These are phyloP conservation scores for Lumbricus terrestris DNA, from an alignment of 2,888 invertebrate species.

Conservation along the genomic window DNA sequence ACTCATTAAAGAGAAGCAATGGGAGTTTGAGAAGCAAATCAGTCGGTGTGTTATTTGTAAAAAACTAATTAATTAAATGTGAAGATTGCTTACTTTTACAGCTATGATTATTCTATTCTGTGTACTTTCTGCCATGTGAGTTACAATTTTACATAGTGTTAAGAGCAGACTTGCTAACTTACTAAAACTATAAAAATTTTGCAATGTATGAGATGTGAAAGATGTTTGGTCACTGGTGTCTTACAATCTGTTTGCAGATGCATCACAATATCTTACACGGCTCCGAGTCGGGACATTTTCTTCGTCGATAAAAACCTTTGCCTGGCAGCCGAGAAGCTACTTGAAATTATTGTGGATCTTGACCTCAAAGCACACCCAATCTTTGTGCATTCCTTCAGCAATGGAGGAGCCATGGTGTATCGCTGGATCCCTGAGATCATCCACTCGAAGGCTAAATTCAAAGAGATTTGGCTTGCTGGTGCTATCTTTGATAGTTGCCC, in stretches of 20 bases:
- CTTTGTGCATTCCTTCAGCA: slow-evolving; percentile 75
- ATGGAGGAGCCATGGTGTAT: slow-evolving; percentile 74
- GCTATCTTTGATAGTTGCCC: background rate
- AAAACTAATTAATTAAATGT: too few species aligned
- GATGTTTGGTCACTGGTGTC: background rate
- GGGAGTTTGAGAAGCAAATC: too few species aligned
- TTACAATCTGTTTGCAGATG: slow-evolving; percentile 63
- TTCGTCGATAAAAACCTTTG: slow-evolving; percentile 68
- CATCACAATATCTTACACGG: slow-evolving; percentile 72
- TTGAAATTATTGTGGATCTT: slow-evolving; percentile 69
- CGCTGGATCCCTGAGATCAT: slow-evolving; percentile 49
- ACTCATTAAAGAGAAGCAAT: too few species aligned
- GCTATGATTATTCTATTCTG: too few species aligned
- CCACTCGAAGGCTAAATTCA: background rate
- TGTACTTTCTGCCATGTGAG: too few species aligned
- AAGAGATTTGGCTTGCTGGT: background rate
- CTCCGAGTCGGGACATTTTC: slow-evolving; percentile 70
- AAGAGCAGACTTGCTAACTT: too few species aligned
- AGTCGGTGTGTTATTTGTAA: too few species aligned
- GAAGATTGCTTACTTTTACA: too few species aligned
- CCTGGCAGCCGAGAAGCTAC: slow-evolving; percentile 67
- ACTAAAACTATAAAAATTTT: too few species aligned
- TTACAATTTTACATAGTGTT: too few species aligned
- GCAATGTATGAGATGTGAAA: too few species aligned
- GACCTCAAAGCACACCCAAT: slow-evolving; percentile 72